Conservation (phyloP, 2,888 invertebrate species). For the Cotesia congregata region DNA sequence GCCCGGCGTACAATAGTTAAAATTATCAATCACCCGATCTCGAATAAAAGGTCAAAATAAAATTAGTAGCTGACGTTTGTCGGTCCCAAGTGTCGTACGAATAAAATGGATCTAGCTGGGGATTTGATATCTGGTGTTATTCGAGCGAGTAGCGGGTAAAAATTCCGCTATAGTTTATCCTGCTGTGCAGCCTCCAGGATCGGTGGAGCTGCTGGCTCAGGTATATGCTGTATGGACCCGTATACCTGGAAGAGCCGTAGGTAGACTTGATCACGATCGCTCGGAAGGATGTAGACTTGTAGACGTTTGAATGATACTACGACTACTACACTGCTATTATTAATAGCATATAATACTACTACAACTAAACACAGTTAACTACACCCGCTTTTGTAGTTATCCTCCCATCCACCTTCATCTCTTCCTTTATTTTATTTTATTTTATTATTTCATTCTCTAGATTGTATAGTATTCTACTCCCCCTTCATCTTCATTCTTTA, state of each 20-base stretch:
- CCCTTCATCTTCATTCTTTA: neutral
- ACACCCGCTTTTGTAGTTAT: conserved; percentile 1
- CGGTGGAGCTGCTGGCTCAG: neutral
- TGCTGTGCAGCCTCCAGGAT: conserved; percentile 25
- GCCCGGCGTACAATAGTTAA: too few species aligned
- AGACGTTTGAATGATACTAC: conserved; percentile 42
- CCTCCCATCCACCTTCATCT: conserved; percentile 13
- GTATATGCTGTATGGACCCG: neutral
- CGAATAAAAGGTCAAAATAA: neutral
- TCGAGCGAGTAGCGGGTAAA: conserved; percentile 42
- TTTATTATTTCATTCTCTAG: conserved; percentile 21
- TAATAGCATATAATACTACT: neutral
- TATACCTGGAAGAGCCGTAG: conserved; percentile 46
- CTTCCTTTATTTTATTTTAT: conserved; percentile 34
- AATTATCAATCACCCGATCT: conserved; percentile 7
- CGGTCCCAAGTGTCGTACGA: too few species aligned
- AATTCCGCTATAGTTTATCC: conserved; percentile 42
- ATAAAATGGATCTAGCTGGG: neutral
- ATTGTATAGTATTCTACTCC: too few species aligned
- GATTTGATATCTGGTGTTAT: neutral
- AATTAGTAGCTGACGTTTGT: too few species aligned
- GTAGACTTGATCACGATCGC: conserved; percentile 21
- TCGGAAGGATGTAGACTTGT: conserved; percentile 32
- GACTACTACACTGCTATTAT: conserved; percentile 10
- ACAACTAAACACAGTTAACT: neutral